Base-by-base conservation (phyloP, 2,888 invertebrate genomes). In the Tromatobia lineatoria region DNA sequence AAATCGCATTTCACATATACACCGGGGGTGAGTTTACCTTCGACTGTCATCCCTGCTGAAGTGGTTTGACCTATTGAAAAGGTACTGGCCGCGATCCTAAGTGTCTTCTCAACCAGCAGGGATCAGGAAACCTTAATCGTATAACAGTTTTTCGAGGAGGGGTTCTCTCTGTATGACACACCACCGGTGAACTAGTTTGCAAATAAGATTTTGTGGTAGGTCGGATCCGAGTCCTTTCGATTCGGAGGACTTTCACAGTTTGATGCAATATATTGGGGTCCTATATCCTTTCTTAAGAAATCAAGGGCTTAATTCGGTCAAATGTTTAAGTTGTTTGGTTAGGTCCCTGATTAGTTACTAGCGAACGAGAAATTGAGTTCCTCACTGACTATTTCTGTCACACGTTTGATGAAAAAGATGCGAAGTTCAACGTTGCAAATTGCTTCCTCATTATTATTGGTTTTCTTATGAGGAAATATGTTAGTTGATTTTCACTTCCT, bases 161-260 rank as follows among this genome's bases (percentile, higher is more conserved):
- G 18, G 57, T 57, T 20, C 42, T 13, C 25, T 42, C 6, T 45
- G 29, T 23, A 15, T 23, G 45, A 34, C 34, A 10, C 23, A 15
- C 23, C 47, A 42, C n/a, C 50, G 18, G 57, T 75, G 74, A 66
- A 52, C 42, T 54, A 74, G 89, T 91, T 92, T 90, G 92, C 93
- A 92, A 93, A 92, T 92, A 92, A 92, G 92, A 92, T 92, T 91
- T 89, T 82, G 87, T 89, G 88, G 84, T 86, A 81, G 82, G 66
- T 50, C 79, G 67, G 64, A 66, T 79, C 64, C 57, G 73, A 25
- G 54, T 29, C 10, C 18, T 13, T 57, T 42, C 42, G 38, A 61
- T 29, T 15, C 25, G n/a, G 13, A 52, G 18, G 47, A 34, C 25
- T 20, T 10, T 25, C 38, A 25, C 15, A 8, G n/a, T 38, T 42